Percentiles rank a stretch among this genome's conserved stretches.
These are phyloP conservation scores for Acrobasis consociella DNA, from an alignment of 2,888 invertebrate genomes.

Conservation along the genomic window DNA sequence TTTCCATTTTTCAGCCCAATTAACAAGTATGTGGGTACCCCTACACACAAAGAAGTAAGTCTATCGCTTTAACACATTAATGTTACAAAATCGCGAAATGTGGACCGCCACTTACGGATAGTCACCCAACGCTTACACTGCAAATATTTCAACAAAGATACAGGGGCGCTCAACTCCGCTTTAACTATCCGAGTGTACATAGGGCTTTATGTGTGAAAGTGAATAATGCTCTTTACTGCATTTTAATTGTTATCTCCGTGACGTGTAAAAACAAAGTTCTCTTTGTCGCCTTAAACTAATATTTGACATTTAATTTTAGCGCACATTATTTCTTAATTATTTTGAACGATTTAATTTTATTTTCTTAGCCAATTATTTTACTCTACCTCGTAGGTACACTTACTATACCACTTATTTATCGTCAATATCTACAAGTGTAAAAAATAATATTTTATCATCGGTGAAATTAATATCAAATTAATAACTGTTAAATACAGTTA, in stretches of 20 bases:
- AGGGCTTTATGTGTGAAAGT: constrained; percentile 50
- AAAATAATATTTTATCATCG: not conserved
- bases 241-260: constrained; percentile 30
- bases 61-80: no score
- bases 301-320: constrained; percentile 8
- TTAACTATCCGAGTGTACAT: constrained; percentile 62
- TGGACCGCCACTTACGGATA: constrained; percentile 45
- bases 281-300: constrained; percentile 6
- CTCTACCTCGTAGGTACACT: no score
- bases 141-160: constrained; percentile 80
- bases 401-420: no score
- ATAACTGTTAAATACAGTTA: not conserved
- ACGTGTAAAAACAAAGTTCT: constrained; percentile 13
- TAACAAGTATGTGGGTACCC: no score
- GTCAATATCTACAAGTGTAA: no score
- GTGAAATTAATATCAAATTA: not conserved
- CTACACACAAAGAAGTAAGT: no score
- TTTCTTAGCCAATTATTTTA: not conserved
- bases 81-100: constrained; percentile 32
- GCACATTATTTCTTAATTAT: not conserved
- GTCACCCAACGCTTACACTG: constrained; percentile 68
- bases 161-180: constrained; percentile 73
- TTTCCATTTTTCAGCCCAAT: no score
- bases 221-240: constrained; percentile 37
- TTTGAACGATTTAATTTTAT: not conserved